Base-by-base conservation (phyloP, 2,797 vertebrate genomes). In the Megaceryle alcyon region DNA sequence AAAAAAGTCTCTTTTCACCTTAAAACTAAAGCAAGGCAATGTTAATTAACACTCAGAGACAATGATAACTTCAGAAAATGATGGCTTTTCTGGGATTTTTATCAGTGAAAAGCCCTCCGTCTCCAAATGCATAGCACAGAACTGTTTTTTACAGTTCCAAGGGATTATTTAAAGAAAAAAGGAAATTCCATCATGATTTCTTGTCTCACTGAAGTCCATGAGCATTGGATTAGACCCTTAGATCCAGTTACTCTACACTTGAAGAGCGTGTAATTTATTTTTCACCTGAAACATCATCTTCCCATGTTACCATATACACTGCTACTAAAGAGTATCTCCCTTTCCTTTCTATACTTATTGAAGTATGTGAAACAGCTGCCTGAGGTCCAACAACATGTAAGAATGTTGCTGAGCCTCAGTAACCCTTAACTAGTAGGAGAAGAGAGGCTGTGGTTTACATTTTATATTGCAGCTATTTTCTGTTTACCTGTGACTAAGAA, bases 151-250 rank as follows among this genome's bases (percentile, higher is more conserved):
- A 72, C 51, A 64, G 63, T 77, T 90, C 44, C 12, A 48, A 76
- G 56, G 85, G 88, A 86, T 95, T 91, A 94, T 72, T 96, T 90
- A 41, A 83, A 86, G 82, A n/a, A 88, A 85, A 84, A 79, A 79
- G 25, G 57, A 43, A 88, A 54, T 88, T 53, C 15, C 78, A 77
- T 78, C 46, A 83, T 94, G 95, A 80, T 72, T 91, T 94, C 88
- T 84, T 81, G 59, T 79, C 80, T 94, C 66, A 37, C 56, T 92
- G 77, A 91, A 86, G 85, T 84, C 80, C 29, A 1, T 44, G 73
- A 90, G 70, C 77, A n/a, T 43, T 92, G 91, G 87, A 94, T 94
- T 94, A 95, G 72, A 82, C 72, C 65, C 83, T 91, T 61, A 90
- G 92, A 92, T 96, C 90, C 2, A 8, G 65, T 92, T 96, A 92